Evolutionary conservation across 2,888 invertebrate species (phyloP).

Genomic region (Hesperia comma): DNA sequence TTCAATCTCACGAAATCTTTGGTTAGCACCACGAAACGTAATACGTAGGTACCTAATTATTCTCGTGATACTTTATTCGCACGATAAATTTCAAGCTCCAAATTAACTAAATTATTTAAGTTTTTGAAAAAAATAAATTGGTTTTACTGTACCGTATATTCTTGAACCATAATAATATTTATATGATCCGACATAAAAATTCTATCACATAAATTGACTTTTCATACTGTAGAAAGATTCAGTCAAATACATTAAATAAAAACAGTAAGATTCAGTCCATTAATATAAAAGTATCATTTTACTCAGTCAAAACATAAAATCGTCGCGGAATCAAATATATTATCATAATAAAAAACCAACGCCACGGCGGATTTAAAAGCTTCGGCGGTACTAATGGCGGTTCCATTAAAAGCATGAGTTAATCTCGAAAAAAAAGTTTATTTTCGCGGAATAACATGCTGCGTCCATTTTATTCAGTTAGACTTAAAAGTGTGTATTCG

Average conservation of each 20-base stretch:
- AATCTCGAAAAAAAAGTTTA: slow-evolving; percentile 35
- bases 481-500: not conserved
- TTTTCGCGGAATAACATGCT: slow-evolving; percentile 26
- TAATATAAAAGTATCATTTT: slow-evolving; percentile 35
- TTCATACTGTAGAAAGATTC: not conserved
- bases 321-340: slow-evolving; percentile 37
- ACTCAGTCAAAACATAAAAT: slow-evolving; percentile 37
- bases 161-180: too few species aligned
- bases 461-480: slow-evolving; percentile 21
- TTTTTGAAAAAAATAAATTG: too few species aligned
- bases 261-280: slow-evolving; percentile 24
- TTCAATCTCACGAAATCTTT: too few species aligned
- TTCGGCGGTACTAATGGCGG: slow-evolving; percentile 34
- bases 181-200: too few species aligned
- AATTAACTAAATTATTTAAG: too few species aligned
- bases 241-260: slow-evolving; percentile 18
- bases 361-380: slow-evolving; percentile 33
- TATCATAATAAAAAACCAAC: slow-evolving; percentile 37
- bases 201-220: not conserved
- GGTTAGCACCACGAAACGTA: too few species aligned
- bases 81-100: too few species aligned
- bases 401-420: slow-evolving; percentile 38
- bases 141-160: too few species aligned
- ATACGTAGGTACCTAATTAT: too few species aligned
- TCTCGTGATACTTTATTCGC: too few species aligned